phyloP scores from a whole-genome alignment of 2,797 vertebrate genomes.

The Phyllotis vaccarum region DNA sequence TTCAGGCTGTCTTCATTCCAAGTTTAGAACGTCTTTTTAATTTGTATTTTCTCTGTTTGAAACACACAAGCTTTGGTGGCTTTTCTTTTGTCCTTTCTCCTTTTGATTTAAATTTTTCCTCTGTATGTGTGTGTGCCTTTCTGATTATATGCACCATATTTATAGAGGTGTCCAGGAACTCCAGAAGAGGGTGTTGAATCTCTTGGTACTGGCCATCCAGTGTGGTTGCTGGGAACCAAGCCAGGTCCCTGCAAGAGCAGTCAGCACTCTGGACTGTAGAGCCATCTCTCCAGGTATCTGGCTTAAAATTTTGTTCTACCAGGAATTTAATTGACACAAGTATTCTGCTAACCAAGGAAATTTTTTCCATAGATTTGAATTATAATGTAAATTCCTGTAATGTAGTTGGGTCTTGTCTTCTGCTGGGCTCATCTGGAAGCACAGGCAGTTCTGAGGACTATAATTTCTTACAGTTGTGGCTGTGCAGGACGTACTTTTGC shows the following conservation, averaged over 20 bases:
- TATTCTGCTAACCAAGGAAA: not conserved
- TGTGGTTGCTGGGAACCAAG: not conserved
- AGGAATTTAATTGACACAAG: conserved; percentile 22
- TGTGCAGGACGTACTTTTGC: not conserved
- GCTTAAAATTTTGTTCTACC: not conserved
- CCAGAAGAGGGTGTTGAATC: not conserved
- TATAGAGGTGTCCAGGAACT: not conserved
- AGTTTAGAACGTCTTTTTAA: conserved; percentile 18
- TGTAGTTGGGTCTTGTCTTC: not conserved
- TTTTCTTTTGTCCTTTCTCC: no score
- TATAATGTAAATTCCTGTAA: not conserved
- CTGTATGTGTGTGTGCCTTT: not conserved
- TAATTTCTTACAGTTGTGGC: not conserved
- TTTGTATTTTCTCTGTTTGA: not conserved
- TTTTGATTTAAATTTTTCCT: not conserved
- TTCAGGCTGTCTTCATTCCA: not conserved
- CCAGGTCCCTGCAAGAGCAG: not conserved
- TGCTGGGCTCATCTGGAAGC: not conserved
- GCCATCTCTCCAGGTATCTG: not conserved
- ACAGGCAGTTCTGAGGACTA: not conserved
- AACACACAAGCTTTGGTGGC: not conserved
- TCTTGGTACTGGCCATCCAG: not conserved
- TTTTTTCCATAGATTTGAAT: conserved; percentile 24
- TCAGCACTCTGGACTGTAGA: not conserved
- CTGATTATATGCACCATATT: not conserved